Evolutionary conservation across 2,888 invertebrate species (phyloP), one percentile per base, ranked within the genome.

Genomic region (Copidosoma aretas): DNA sequence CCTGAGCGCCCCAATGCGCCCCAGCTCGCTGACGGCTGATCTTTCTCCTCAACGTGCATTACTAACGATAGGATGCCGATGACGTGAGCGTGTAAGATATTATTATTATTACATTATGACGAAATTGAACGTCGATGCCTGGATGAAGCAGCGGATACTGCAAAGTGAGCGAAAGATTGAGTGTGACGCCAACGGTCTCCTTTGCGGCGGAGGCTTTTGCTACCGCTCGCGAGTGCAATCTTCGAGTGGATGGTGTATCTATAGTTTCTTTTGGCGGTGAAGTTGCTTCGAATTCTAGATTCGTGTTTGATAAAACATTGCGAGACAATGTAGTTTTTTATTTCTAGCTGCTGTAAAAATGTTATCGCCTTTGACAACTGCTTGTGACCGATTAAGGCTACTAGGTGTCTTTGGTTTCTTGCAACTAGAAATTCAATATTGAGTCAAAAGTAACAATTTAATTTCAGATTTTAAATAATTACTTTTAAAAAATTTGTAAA

Each of bases 21-120:
- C 12, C 14, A 49, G 59, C 54, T 49, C 49, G 60, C 15, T n/a
- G 1, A 4, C 52, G 5, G 62, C 63, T 59, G 46, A 63, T 62
- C 46, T 70, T 58, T 64, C 68, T 67, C 70, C 64, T 65, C 70
- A 67, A 64, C 64, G 71, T 71, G 68, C 71, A 71, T 71, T 71
- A 71, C 57, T 68, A 65, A 63, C 64, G 62, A 41, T 63, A 71
- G 66, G 68, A 64, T 61, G 68, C 68, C 68, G 68, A 71, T 71
- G 67, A 71, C 67, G 60, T 46, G 43, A 71, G 71, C 66, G 68
- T 75, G 74, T 75, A 74, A 74, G 63, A 75, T 75, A 74, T 70
- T 32, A 32, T 32, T 32, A 32, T 32, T 32, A 32, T 32, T 46
- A 17, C 43, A 17, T 70, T 70, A 53, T 54, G 54, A 22, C 49